These are phyloP conservation scores for Campoletis raptor DNA, from an alignment of 2,888 invertebrate species.

Conservation along the genomic window DNA sequence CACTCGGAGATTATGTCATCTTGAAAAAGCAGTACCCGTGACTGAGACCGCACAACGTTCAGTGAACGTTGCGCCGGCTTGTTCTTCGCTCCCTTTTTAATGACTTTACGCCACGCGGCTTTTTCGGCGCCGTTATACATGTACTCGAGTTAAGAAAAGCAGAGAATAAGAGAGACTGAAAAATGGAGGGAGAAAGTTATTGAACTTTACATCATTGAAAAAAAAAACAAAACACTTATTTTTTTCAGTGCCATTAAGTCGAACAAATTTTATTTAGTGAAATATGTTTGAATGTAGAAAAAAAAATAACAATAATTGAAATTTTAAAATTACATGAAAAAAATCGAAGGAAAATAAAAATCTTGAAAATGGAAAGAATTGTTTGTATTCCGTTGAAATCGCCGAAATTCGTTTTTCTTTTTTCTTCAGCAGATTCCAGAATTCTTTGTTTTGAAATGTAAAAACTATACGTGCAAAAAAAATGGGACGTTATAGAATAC, in stretches of 20 bases:
- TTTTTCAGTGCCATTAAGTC: background rate
- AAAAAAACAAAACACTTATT: background rate
- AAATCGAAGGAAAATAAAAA: background rate
- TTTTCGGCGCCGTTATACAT: constrained; percentile 53
- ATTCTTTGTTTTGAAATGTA: too few species aligned
- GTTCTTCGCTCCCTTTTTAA: constrained; percentile 52
- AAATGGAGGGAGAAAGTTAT: background rate
- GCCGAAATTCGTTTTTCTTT: too few species aligned
- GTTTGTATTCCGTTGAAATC: too few species aligned
- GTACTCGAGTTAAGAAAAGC: background rate
- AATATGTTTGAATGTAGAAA: background rate
- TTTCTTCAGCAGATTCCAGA: too few species aligned
- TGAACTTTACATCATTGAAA: background rate
- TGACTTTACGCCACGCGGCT: constrained; percentile 61
- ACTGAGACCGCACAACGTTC: constrained; percentile 66
- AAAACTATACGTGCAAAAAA: too few species aligned
- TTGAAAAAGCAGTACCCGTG: constrained; percentile 73
- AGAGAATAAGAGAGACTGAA: background rate
- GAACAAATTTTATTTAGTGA: background rate
- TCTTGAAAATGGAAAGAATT: too few species aligned
- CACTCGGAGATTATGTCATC: constrained; percentile 70
- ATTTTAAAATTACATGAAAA: background rate
- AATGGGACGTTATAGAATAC: too few species aligned
- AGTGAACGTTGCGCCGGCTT: constrained; percentile 51
- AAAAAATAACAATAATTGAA: background rate